Evolutionary conservation across 1,140 invertebrate species (phyloP), one percentile per base, ranked within the genome.

Genomic region (Frieseomelitta varia): DNA sequence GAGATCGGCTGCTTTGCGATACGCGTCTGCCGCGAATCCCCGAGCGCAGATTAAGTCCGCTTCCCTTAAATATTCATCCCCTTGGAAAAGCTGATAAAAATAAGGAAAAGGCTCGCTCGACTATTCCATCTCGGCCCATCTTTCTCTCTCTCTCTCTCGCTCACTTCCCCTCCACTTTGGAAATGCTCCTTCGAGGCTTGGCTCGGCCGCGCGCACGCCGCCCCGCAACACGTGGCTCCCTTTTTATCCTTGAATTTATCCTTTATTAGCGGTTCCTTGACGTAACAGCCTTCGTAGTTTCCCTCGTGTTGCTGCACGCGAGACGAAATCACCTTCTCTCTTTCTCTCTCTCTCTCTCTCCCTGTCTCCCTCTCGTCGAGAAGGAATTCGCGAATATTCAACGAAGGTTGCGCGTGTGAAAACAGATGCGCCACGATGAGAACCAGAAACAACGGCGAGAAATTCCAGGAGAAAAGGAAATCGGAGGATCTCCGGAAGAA

Each of bases 21-120:
- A 92, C 90, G 91, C 90, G 88, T 90, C 88, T 91, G 89, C 88
- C 86, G 89, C 89, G 92, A 93, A 92, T 93, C 92, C 92, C 93
- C 83, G 88, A 92, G 92, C 93, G 92, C 91, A 93, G 93, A 93
- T 93, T 93, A 93, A 93, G 92, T 92, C 91, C 86, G 91, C 87
- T 88, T 85, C 88, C 89, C 92, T 93, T 93, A 93, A 93, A 93
- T 93, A 93, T 93, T 93, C 93, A 93, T 93, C 91, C 89, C 91
- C 88, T 92, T 84, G 90, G 92, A 93, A 93, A 93, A 91, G 88
- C 89, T 91, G 93, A 93, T 93, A 93, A 93, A 93, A 93, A 93
- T 92, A 91, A 92, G 88, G 86, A 90, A 92, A 89, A 90, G 88
- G 74, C 84, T 85, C 71, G 79, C 39, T 58, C 77, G 76, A 85